Evolutionary conservation across 2,888 invertebrate genomes (phyloP), one percentile per base, ranked within the genome.

Genomic region (Orgyia antiqua): DNA sequence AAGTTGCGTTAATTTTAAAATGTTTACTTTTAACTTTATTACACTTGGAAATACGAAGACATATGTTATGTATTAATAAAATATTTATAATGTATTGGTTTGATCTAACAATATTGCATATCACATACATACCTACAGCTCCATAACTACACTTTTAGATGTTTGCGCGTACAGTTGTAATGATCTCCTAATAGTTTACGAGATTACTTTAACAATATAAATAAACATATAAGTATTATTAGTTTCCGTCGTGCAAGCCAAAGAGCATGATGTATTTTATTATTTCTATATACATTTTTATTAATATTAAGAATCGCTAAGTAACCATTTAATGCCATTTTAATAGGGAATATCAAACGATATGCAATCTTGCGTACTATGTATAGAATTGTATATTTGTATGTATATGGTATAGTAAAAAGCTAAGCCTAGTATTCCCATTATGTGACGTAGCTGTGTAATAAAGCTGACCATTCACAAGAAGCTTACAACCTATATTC

Each of bases 241-340:
- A 73, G 54, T 75, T 65, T 80, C 70, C 79, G 79, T 83, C 84
- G 82, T 84, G 83, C 84, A 83, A 80, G 82, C 84, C 84, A 86
- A 82, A 86, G 84, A 86, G 84, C 84, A 83, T 84, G 84, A 84
- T 82, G 83, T 80, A 73, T 82, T 83, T 76, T 24, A 74, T 79
- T 76, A 79, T 67, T 69, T 82, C 82, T 82, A 72, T 78, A 70
- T 78, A 80, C 69, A 74, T 70, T 69, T 15, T 15, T n/a, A n/a
- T 39, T 51, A 77, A 72, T 69, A 39, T 67, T 82, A 79, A 79
- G 82, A 60, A 68, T 72, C 69, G 68, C 6, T 72, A 75, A 74
- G 76, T 73, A 71, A 82, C 79, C 75, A 74, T 70, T n/a, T 71
- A 80, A 82, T 79, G 84, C 82, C 83, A 83, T 83, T 83, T 82